A percentile compares a stretch with the other conserved stretches of the same genome.
These are phyloP conservation scores for Erebia epiphron DNA, from an alignment of 2,888 invertebrate genomes.

Conservation along the genomic window DNA sequence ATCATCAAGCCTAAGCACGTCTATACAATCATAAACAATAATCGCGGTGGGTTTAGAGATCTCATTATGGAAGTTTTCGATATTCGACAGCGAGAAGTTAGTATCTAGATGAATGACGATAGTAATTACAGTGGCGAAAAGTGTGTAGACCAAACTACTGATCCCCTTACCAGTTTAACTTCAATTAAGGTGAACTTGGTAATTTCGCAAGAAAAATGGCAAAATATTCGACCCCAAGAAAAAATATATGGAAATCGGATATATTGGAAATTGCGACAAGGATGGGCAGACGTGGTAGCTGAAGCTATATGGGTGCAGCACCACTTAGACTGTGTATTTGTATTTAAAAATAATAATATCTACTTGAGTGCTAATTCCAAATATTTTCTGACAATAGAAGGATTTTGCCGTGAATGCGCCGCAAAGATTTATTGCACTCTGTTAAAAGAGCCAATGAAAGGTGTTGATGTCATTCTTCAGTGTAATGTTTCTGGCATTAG, in stretches of 20 bases:
- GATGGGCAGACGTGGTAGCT: conserved; percentile 3
- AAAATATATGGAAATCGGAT: not conserved
- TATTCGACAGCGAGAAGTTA: not conserved
- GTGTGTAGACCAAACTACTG: not conserved
- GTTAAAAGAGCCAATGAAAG: too few relatives aligned
- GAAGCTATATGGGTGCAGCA: not conserved
- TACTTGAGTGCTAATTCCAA: not conserved
- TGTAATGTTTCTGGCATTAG: too few relatives aligned
- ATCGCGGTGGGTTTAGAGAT: not conserved
- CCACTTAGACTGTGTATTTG: not conserved
- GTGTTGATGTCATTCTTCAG: too few relatives aligned
- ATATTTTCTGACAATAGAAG: too few relatives aligned
- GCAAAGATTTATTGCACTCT: too few relatives aligned
- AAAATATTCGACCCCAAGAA: not conserved
- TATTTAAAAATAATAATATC: not conserved
- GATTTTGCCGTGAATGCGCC: too few relatives aligned
- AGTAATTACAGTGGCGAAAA: not conserved
- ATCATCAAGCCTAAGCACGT: not conserved
- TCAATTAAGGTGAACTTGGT: not conserved
- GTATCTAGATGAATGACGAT: not conserved
- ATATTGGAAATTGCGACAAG: conserved; percentile 1
- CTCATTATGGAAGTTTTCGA: not conserved
- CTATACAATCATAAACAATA: not conserved
- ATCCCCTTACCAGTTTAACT: not conserved
- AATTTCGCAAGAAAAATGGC: not conserved